phyloP scores from a whole-genome alignment of 2,113 vertebrate genomes.

The Scomber scombrus region DNA sequence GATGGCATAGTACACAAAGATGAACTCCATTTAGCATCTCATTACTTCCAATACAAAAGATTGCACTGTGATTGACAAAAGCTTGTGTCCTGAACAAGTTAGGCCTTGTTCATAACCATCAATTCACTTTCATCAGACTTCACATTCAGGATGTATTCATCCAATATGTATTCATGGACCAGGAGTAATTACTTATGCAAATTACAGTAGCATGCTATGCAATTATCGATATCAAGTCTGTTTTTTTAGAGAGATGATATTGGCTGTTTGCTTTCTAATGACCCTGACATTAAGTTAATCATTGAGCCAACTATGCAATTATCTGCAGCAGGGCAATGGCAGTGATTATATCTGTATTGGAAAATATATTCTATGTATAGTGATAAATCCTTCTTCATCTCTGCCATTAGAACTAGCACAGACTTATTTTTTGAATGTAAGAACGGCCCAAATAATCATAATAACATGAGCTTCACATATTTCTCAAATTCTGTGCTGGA shows the following conservation, averaged over 20 bases:
- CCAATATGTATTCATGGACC: neutral
- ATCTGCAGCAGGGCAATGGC: neutral
- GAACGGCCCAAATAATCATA: neutral
- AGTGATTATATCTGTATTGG: neutral
- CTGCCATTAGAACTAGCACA: neutral
- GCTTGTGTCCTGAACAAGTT: neutral
- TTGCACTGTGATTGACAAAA: conserved; percentile 20
- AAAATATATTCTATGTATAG: neutral
- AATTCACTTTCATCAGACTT: conserved; percentile 11
- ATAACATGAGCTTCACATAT: neutral
- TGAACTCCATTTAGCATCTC: conserved; percentile 5
- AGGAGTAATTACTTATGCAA: conserved; percentile 21
- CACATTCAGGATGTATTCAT: conserved; percentile 7
- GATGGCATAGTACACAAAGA: neutral
- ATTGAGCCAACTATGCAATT: conserved; percentile 21
- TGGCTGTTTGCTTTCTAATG: neutral
- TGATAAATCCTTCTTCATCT: neutral
- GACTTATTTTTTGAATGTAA: neutral
- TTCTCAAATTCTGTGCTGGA: neutral
- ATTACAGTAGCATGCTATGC: conserved; percentile 16
- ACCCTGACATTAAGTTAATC: conserved; percentile 12
- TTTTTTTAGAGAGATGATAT: conserved; percentile 2
- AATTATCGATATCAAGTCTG: neutral
- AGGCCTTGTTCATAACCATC: neutral
- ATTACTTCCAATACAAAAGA: conserved; percentile 7